phyloP scores from a whole-genome alignment of 2,888 invertebrate genomes.

The Gibbula magus region DNA sequence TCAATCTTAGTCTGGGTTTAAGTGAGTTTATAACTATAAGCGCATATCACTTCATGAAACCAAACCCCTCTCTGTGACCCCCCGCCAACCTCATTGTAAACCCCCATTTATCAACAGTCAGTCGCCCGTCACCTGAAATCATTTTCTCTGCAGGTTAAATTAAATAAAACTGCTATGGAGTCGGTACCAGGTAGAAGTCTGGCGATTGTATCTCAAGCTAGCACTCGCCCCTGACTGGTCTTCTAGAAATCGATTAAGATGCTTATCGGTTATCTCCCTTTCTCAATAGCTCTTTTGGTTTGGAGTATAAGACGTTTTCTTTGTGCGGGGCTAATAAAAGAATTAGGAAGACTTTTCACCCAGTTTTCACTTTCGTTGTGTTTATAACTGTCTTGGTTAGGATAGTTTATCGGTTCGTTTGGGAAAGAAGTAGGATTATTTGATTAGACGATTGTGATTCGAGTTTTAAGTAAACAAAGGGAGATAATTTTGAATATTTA shows the following conservation, averaged over 20 bases:
- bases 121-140: not conserved
- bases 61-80: not conserved
- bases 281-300: no score
- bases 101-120: not conserved
- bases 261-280: not conserved
- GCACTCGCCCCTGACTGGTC: not conserved
- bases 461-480: no score
- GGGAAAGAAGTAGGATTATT: no score
- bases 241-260: not conserved
- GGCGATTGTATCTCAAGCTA: not conserved
- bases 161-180: not conserved
- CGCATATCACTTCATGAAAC: not conserved
- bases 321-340: no score
- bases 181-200: not conserved
- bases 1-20: not conserved
- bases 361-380: no score
- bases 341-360: no score
- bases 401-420: no score
- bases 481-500: no score
- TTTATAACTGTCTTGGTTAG: no score
- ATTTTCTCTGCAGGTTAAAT: slow-evolving; percentile 11
- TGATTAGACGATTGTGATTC: no score
- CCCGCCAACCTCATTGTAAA: not conserved
- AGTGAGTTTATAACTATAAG: not conserved
- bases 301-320: no score